Evolutionary conservation across 2,888 invertebrate species (phyloP), one percentile per base, ranked within the genome.

Genomic region (Patella caerulea): DNA sequence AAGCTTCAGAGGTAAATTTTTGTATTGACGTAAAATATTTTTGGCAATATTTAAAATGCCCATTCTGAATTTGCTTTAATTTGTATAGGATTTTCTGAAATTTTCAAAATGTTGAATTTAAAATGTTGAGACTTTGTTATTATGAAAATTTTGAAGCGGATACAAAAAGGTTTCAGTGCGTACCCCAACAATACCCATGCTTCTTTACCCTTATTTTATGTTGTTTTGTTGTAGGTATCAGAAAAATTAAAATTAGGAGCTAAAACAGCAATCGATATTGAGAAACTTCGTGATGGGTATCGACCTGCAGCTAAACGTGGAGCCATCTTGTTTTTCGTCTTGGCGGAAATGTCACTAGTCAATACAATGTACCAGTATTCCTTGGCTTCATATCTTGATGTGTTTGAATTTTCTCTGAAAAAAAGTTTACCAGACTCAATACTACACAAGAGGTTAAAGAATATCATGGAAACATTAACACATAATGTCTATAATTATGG

Each of bases 351-450:
- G 96, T 95, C 97, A 0, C 94, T 94, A 0, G 96, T 98, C 3
- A 97, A 96, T 91, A 92, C 94, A 59, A 98, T 98, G 97, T 98
- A 98, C 90, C 97, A 98, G 88, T 97, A 97, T 91, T 97, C 97
- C 0, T 92, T 98, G 77, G 94, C 94, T 2, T 95, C 96, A 0
- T 98, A 97, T 88, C 93, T 97, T 53, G 95, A 96, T 83, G 96
- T 97, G 1, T 98, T 97, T 88, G 93, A 94, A 0, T 95, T 94
- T 89, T 96, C 97, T 0, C 92, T 98, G 75, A 94, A 94, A 78
- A 96, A 96, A 91, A 95, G 97, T 4, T 93, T 96, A 89, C 96
- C 96, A 0, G 96, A 97, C 89, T 94, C 95, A 1, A 94, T 95
- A n/a, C 91, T 97, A 1, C 86, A 90, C 3, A 95, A 94, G 86